Percentiles rank a stretch among this genome's conserved stretches.
phyloP scores from a whole-genome alignment of 2,888 invertebrate genomes.

The Steinernema hermaphroditum region DNA sequence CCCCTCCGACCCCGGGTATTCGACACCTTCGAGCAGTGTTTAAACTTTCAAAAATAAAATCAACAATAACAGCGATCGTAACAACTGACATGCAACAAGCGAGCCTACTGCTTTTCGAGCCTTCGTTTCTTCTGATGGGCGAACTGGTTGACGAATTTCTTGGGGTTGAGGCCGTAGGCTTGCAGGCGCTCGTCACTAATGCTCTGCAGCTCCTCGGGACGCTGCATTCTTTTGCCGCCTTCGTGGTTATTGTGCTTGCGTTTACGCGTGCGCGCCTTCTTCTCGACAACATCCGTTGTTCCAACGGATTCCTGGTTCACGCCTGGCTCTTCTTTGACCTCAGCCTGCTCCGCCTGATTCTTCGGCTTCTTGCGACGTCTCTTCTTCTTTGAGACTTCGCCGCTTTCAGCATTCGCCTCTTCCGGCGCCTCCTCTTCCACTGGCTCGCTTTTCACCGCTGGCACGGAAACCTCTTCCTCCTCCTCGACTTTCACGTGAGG shows the following conservation, averaged over 20 bases:
- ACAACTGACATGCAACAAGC: neutral
- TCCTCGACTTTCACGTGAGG: conserved; percentile 36
- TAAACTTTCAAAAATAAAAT: conserved; percentile 10
- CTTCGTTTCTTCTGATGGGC: conserved; percentile 7
- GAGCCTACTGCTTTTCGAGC: neutral
- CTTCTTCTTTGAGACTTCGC: conserved; percentile 28
- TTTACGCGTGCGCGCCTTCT: neutral
- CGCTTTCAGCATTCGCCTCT: neutral
- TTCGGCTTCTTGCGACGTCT: conserved; percentile 16
- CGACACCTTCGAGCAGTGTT: neutral
- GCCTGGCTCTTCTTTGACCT: conserved; percentile 38
- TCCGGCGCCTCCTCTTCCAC: conserved; percentile 16
- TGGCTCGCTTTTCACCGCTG: conserved; percentile 30
- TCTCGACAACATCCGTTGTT: conserved; percentile 1
- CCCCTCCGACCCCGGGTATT: neutral
- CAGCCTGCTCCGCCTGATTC: neutral
- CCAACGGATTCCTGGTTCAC: too few species aligned
- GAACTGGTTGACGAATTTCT: conserved; percentile 79
- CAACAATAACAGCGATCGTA: conserved; percentile 23
- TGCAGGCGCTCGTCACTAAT: conserved; percentile 80
- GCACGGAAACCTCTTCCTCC: neutral
- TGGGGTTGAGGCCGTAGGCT: conserved; percentile 89
- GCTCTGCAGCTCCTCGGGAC: conserved; percentile 36
- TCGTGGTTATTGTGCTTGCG: conserved; percentile 23
- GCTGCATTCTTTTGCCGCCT: conserved; percentile 5